A percentile compares a stretch with the other conserved stretches of the same genome.
Conservation (phyloP, 2,888 invertebrate genomes). For the Synanthedon andrenaeformis region DNA sequence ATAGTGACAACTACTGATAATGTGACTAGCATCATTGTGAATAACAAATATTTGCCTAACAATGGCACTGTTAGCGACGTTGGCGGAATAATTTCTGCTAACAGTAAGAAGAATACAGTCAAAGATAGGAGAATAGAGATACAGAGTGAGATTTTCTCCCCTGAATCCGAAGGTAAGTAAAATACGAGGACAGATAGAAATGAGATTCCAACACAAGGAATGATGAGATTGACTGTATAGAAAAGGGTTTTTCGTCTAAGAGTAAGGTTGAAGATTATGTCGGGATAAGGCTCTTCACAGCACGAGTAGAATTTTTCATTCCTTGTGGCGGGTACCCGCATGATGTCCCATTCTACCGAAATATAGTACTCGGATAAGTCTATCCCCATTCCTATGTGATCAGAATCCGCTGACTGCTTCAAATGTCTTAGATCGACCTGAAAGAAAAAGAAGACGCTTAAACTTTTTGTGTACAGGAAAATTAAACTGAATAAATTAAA, state of each 20-base stretch:
- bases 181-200: constrained; percentile 97
- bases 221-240: constrained; percentile 97
- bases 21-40: constrained; percentile 95
- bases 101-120: constrained; percentile 92
- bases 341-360: constrained; percentile 98
- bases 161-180: constrained; percentile 97
- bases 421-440: constrained; percentile 93
- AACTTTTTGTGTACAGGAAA: too few species aligned
- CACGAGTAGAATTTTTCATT: constrained; percentile 96
- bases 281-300: constrained; percentile 96
- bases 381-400: constrained; percentile 89
- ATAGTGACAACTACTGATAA: constrained; percentile 94
- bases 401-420: constrained; percentile 87
- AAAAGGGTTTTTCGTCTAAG: constrained; percentile 94
- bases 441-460: constrained; percentile 16
- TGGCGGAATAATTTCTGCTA: constrained; percentile 95
- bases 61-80: constrained; percentile 93
- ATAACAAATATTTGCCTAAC: constrained; percentile 91
- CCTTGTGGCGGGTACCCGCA: constrained; percentile 90
- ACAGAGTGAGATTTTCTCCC: constrained; percentile 97
- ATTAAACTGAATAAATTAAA: constrained; percentile 4
- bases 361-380: constrained; percentile 95
- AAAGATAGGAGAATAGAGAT: constrained; percentile 93
- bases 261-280: constrained; percentile 98
- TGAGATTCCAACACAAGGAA: constrained; percentile 97